These are phyloP conservation scores for Eudyptes chrysolophus DNA, from an alignment of 2,113 vertebrate species.

Conservation along the genomic window DNA sequence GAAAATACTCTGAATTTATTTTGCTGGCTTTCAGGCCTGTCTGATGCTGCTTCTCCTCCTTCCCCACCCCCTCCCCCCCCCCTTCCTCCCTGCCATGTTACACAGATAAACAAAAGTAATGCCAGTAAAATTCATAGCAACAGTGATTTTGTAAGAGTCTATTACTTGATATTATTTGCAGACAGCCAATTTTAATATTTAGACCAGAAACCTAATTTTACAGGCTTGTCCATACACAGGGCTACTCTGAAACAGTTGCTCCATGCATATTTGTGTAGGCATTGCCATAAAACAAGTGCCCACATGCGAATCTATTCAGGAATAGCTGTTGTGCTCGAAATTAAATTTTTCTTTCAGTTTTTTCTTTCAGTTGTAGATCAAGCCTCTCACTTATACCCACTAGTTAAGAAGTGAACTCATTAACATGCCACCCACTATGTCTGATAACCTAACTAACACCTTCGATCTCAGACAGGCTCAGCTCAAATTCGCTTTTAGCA, in stretches of 20 bases:
- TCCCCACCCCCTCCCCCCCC: accelerated
- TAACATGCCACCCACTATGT: slow-evolving; percentile 53
- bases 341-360: slow-evolving; percentile 14
- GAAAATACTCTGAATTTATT: neutral
- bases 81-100: neutral
- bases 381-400: slow-evolving; percentile 2
- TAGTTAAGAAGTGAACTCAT: slow-evolving; percentile 30
- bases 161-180: neutral
- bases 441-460: slow-evolving; percentile 50
- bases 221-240: neutral
- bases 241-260: neutral
- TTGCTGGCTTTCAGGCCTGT: neutral
- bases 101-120: neutral
- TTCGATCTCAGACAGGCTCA: slow-evolving; percentile 37
- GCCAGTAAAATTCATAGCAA: neutral
- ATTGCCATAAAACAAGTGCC: neutral
- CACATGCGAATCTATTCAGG: neutral
- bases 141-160: neutral
- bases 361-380: slow-evolving; percentile 49
- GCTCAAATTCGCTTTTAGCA: slow-evolving; percentile 2
- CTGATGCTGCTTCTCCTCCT: neutral
- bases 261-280: slow-evolving; percentile 10
- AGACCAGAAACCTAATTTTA: neutral
- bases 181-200: neutral
- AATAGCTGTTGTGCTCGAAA: slow-evolving; percentile 34